Evolutionary conservation across 1,140 invertebrate species (phyloP), one percentile per base, ranked within the genome.

Genomic region (Pseudobourletiella spinata): DNA sequence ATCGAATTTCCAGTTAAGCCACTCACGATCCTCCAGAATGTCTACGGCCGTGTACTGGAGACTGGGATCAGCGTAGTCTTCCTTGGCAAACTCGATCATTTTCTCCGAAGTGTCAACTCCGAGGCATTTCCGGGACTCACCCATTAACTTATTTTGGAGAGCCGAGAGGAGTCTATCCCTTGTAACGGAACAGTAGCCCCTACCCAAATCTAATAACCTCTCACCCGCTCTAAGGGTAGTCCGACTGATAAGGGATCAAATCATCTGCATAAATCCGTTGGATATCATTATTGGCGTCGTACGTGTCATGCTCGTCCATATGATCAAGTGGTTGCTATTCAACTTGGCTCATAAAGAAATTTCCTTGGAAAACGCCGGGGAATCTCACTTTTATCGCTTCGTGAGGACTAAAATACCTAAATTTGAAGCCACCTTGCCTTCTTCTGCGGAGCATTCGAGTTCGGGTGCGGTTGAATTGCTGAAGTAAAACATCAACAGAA

Each of bases 291-390:
- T 65, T 64, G 32, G 65, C 42, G 43, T 70, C 67, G 44, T 70
- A 70, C n/a, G 44, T 60, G n/a, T 70, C 66, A 3, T 66, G 69
- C 54, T 65, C 65, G 59, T 69, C 57, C 67, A 69, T 68, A n/a
- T n/a, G n/a, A n/a, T n/a, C n/a, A n/a, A n/a, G 46, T 65, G n/a
- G n/a, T n/a, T n/a, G n/a, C n/a, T n/a, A n/a, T n/a, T n/a, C n/a
- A n/a, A n/a, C n/a, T n/a, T n/a, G n/a, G n/a, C n/a, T n/a, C n/a
- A n/a, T n/a, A n/a, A n/a, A n/a, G n/a, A n/a, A n/a, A n/a, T n/a
- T n/a, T n/a, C n/a, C n/a, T n/a, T n/a, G n/a, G n/a, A n/a, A n/a
- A n/a, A n/a, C n/a, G n/a, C n/a, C n/a, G n/a, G n/a, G n/a, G n/a
- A n/a, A n/a, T n/a, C n/a, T n/a, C n/a, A n/a, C n/a, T n/a, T n/a